These are phyloP conservation scores for Syngnathus typhle DNA, from an alignment of 2,113 vertebrate species.

Conservation along the genomic window DNA sequence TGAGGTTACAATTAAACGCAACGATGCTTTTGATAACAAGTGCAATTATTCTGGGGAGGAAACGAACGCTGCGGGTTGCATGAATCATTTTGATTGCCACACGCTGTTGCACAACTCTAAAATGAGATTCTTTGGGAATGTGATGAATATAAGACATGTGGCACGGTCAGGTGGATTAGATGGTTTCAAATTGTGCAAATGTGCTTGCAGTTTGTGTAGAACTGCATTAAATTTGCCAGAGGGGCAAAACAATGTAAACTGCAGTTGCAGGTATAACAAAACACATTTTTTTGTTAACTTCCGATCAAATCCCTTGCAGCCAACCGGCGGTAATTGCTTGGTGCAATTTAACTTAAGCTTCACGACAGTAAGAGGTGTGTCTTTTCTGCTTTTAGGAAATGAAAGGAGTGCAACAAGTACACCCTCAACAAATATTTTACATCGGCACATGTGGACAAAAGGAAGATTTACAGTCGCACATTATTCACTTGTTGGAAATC, in stretches of 20 bases:
- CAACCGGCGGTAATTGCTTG: neutral
- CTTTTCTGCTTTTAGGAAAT: neutral
- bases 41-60: neutral
- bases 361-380: slow-evolving; percentile 13
- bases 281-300: neutral
- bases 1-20: slow-evolving; percentile 27
- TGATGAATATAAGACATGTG: slow-evolving; percentile 10
- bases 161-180: neutral
- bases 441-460: slow-evolving; percentile 16
- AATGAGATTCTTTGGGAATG: neutral
- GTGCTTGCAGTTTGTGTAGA: neutral
- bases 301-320: too few species aligned
- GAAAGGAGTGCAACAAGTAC: slow-evolving; percentile 55
- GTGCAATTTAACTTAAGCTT: slow-evolving; percentile 22
- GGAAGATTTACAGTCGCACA: slow-evolving; percentile 19
- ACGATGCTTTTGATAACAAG: neutral
- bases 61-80: neutral
- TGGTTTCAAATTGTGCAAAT: neutral
- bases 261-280: neutral
- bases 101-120: slow-evolving; percentile 1
- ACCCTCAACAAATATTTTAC: slow-evolving; percentile 61
- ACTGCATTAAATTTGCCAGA: neutral
- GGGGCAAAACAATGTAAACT: neutral
- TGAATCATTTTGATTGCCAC: slow-evolving; percentile 4
- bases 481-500: slow-evolving; percentile 8